phyloP scores from a whole-genome alignment of 2,113 vertebrate genomes.

The Myanophis thanlyinensis region DNA sequence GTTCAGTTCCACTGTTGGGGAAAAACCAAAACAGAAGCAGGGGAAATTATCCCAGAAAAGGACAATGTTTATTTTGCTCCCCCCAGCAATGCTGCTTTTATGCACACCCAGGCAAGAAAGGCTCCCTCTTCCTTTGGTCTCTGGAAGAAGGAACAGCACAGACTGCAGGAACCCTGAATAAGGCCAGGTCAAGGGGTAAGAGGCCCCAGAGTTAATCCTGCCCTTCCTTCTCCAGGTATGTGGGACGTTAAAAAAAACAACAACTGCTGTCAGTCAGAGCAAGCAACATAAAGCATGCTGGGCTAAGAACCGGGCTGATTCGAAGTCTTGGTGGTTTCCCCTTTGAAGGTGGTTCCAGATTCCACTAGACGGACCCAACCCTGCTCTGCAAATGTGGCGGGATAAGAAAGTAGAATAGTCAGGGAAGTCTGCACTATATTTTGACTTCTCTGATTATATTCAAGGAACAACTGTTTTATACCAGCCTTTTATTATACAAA shows the following conservation, averaged over 20 bases:
- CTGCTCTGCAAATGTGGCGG: neutral
- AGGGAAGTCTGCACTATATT: neutral
- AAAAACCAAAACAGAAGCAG: neutral
- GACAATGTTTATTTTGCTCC: conserved; percentile 31
- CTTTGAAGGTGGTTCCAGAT: neutral
- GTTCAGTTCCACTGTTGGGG: conserved; percentile 88
- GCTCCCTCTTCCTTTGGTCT: no score
- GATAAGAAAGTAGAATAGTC: neutral
- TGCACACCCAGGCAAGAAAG: neutral
- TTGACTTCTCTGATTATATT: neutral
- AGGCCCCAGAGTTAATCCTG: neutral
- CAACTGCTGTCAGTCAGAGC: neutral
- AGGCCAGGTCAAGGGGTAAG: neutral
- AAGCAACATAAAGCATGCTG: neutral
- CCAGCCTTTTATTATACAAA: neutral
- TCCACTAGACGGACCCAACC: neutral
- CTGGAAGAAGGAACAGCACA: no score
- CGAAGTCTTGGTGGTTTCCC: neutral
- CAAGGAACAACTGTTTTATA: neutral
- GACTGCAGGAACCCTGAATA: no score
- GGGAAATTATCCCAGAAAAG: neutral
- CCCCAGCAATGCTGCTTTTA: neutral
- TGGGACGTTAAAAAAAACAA: no score
- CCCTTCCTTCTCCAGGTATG: neutral
- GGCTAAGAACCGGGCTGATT: neutral